A percentile compares a stretch with the other conserved stretches of the same genome.
Conservation (phyloP, 1,140 invertebrate species). For the Calephelis virginiensis region DNA sequence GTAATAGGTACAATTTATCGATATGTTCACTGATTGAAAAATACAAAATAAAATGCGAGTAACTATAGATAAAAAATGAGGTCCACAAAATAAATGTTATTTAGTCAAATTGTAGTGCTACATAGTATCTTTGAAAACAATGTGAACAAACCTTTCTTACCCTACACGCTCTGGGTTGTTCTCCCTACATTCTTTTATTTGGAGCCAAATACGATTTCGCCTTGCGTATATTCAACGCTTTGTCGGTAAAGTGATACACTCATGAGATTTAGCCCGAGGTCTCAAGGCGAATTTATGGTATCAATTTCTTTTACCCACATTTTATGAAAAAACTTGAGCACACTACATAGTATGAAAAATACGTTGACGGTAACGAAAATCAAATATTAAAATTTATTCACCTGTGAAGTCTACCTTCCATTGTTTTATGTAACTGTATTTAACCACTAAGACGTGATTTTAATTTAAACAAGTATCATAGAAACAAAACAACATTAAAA, state of each 20-base stretch:
- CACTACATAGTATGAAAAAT: not conserved
- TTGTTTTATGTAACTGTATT: too few relatives aligned
- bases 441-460: too few relatives aligned
- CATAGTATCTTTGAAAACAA: conserved; percentile 22
- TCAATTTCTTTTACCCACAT: conserved; percentile 12
- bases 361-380: not conserved
- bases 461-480: too few relatives aligned
- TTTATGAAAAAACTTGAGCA: not conserved
- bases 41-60: too few relatives aligned
- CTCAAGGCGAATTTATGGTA: conserved; percentile 12
- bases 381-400: too few relatives aligned
- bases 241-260: conserved; percentile 36
- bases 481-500: too few relatives aligned
- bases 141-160: conserved; percentile 39
- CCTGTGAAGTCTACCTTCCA: too few relatives aligned
- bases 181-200: conserved; percentile 57
- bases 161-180: conserved; percentile 34
- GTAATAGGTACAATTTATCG: too few relatives aligned
- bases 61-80: too few relatives aligned
- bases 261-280: conserved; percentile 12
- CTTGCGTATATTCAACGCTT: conserved; percentile 37
- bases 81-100: too few relatives aligned
- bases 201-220: conserved; percentile 56
- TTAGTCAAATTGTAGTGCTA: too few relatives aligned
- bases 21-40: too few relatives aligned